Evolutionary conservation across 2,888 invertebrate genomes (phyloP), one percentile per base, ranked within the genome.

Genomic region (Cheiracanthium punctorium): DNA sequence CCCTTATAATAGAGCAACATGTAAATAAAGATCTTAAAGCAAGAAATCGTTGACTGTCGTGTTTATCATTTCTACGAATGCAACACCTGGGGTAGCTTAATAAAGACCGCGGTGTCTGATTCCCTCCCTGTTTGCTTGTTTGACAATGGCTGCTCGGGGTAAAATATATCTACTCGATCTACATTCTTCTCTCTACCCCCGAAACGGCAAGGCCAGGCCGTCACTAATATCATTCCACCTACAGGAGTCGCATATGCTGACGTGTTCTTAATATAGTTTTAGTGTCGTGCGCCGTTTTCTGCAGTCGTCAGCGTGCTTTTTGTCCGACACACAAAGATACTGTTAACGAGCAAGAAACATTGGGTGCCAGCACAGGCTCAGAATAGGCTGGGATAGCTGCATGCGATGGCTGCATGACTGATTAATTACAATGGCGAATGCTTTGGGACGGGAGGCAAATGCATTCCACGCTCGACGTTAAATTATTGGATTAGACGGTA

Each of bases 311-410:
- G 82, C 82, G 41, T 24, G 29, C 41, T 75, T 30, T n/a, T 37
- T 52, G 73, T 24, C 75, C 43, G 74, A 64, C 58, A 76, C 65
- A 82, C 75, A 82, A 82, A 70, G 75, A 82, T 64, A 69, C 58
- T 64, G 82, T 82, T 82, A 82, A 82, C 82, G 82, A 82, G 82
- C 71, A 52, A n/a, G 14, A 71, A 76, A 71, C 33, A 33, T 24
- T n/a, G 30, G 33, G 32, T 81, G 75, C 76, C 82, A 82, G 76
- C 30, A 37, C 30, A 29, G 28, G 37, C 74, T 82, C 32, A 82
- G 82, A 82, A 82, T 82, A 82, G 81, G 81, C 37, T 24, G 52
- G 37, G 81, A 73, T 64, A 33, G 69, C 69, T 33, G 33, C n/a
- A n/a, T n/a, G n/a, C n/a, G 33, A 73, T 32, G 69, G 48, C 52